phyloP scores from a whole-genome alignment of 1,140 invertebrate species.

The Paracyclopina nana region DNA sequence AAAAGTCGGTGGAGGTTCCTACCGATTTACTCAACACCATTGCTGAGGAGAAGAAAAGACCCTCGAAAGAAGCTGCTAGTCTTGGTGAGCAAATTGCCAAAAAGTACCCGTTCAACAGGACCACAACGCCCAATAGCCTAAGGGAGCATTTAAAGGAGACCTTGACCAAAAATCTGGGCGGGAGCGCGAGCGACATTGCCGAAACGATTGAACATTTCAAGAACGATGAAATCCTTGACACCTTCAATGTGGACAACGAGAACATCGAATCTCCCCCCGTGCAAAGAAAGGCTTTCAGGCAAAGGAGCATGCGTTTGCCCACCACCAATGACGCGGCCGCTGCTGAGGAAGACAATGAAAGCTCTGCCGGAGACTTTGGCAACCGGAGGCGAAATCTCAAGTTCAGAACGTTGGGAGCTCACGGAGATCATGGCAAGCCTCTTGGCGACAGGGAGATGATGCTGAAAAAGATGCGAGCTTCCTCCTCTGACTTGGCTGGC shows the following conservation, averaged over 20 bases:
- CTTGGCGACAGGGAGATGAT: conserved; percentile 19
- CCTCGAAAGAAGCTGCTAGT: conserved; percentile 18
- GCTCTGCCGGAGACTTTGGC: conserved; percentile 10
- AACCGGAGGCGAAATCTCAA: conserved; percentile 16
- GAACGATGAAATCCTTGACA: conserved; percentile 33
- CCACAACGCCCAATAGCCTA: conserved; percentile 15
- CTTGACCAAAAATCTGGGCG: conserved; percentile 11
- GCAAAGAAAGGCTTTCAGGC: conserved; percentile 42
- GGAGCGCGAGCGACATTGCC: neutral
- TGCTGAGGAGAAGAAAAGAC: conserved; percentile 5
- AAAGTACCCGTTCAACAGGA: conserved; percentile 15
- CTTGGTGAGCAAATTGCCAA: neutral
- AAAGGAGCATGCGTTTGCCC: conserved; percentile 19
- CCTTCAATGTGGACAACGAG: conserved; percentile 66
- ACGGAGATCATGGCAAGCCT: conserved; percentile 12
- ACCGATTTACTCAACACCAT: conserved; percentile 16
- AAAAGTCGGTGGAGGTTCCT: conserved; percentile 12
- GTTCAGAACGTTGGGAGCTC: conserved; percentile 16
- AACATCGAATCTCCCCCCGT: conserved; percentile 73
- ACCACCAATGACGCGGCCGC: conserved; percentile 13
- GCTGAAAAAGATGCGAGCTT: conserved; percentile 20
- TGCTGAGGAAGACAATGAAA: conserved; percentile 14
- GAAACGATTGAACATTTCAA: conserved; percentile 18
- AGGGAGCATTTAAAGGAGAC: conserved; percentile 15
- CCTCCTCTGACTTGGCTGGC: conserved; percentile 19